Conservation (phyloP, 1,140 invertebrate species). For the Tyrophagus putrescentiae region DNA sequence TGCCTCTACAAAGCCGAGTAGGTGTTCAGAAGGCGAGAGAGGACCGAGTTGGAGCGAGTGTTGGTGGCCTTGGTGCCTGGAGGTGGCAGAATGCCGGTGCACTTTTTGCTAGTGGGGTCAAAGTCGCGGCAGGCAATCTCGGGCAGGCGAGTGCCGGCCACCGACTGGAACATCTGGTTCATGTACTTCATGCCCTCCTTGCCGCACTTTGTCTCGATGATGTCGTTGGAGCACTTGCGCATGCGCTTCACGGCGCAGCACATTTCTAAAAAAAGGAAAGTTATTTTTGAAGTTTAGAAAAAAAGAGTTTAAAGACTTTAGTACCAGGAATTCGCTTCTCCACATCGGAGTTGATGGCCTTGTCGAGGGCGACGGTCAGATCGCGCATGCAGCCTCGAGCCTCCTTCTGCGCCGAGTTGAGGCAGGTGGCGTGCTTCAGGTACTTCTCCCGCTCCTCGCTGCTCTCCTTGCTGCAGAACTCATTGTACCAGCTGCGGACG, state of each 20-base stretch:
- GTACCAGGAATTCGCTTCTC: conserved; percentile 19
- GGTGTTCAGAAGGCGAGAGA: conserved; percentile 22
- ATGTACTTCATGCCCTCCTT: conserved; percentile 18
- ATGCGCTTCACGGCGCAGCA: conserved; percentile 18
- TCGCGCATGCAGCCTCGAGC: conserved; percentile 13
- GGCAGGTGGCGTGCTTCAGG: conserved; percentile 12
- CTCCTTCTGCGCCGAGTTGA: conserved; percentile 15
- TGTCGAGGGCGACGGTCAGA: conserved; percentile 18
- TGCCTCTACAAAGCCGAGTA: conserved; percentile 16
- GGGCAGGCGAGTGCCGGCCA: conserved; percentile 16
- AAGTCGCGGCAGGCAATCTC: conserved; percentile 20
- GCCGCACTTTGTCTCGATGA: conserved; percentile 17
- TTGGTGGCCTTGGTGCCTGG: conserved; percentile 10
- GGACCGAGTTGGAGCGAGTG: conserved; percentile 22
- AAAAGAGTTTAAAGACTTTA: neutral
- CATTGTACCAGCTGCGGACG: conserved; percentile 5
- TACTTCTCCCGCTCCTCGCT: conserved; percentile 10
- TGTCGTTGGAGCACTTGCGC: conserved; percentile 14
- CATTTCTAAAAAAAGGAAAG: too few species aligned
- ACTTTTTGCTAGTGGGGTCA: conserved; percentile 15
- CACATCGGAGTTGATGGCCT: conserved; percentile 16
- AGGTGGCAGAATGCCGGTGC: conserved; percentile 14
- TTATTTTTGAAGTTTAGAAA: neutral
- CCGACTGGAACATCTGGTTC: conserved; percentile 19
- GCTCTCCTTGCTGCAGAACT: conserved; percentile 18